phyloP scores from a whole-genome alignment of 2,113 vertebrate species.

The Parotia lawesii region DNA sequence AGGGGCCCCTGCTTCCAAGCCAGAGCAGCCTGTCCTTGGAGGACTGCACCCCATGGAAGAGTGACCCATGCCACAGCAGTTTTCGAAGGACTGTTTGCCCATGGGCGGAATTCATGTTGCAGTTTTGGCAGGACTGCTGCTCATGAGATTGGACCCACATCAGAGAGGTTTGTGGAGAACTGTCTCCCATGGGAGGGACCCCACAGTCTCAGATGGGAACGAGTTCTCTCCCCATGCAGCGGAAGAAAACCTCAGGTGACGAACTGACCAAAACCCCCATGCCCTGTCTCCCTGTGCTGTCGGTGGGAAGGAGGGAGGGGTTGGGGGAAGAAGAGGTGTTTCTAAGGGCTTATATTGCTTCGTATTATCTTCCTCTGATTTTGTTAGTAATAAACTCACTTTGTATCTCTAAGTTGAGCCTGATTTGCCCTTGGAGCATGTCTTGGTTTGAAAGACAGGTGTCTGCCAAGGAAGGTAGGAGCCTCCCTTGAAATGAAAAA shows the following conservation, averaged over 20 bases:
- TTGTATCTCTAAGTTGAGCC: background rate
- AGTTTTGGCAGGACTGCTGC: background rate
- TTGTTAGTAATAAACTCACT: background rate
- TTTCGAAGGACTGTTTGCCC: background rate
- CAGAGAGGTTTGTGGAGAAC: background rate
- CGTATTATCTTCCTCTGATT: background rate
- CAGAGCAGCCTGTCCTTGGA: background rate
- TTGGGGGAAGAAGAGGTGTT: background rate
- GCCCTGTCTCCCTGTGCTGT: background rate
- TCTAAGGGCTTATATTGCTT: background rate
- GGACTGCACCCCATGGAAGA: background rate
- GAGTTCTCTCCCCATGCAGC: background rate
- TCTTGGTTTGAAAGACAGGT: no score
- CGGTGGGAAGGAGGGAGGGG: background rate
- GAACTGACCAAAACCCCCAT: background rate
- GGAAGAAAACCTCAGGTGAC: background rate
- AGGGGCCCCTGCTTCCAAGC: background rate
- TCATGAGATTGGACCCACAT: background rate
- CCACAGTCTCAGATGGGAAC: background rate
- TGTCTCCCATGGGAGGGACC: background rate
- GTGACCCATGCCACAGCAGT: background rate
- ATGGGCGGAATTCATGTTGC: background rate
- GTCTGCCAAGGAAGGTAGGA: no score
- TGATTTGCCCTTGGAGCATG: background rate
- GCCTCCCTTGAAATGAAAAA: no score